Evolutionary conservation across 2,888 invertebrate genomes (phyloP).

Genomic region (Stegana nigrithorax): DNA sequence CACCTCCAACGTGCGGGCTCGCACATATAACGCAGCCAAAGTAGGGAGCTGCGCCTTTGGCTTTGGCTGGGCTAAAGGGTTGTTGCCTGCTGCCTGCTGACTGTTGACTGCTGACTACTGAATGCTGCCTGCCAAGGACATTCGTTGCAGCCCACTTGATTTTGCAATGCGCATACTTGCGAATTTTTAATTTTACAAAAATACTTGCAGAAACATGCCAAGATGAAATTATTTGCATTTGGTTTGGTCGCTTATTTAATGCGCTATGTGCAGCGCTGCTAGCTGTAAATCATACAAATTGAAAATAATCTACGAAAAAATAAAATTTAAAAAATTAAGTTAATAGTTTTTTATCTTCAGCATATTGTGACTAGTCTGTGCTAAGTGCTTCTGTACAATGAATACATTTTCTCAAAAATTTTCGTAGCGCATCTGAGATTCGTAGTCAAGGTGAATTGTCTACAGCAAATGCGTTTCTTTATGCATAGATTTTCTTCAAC

Average conservation of each 20-base stretch:
- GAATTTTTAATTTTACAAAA: slow-evolving; percentile 38
- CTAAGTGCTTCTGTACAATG: no score
- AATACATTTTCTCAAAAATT: no score
- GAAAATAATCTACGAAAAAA: no score
- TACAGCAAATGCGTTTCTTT: slow-evolving; percentile 43
- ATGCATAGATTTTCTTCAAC: slow-evolving; percentile 23
- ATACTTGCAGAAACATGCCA: slow-evolving; percentile 25
- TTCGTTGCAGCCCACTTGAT: slow-evolving; percentile 46
- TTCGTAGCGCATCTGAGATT: not conserved
- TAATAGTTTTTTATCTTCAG: no score
- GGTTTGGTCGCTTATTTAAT: not conserved
- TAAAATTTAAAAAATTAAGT: no score
- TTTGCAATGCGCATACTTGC: slow-evolving; percentile 5
- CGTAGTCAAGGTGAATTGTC: not conserved
- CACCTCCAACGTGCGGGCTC: no score
- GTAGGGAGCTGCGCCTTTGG: no score
- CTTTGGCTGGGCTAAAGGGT: no score
- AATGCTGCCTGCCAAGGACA: slow-evolving; percentile 38
- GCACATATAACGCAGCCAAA: no score
- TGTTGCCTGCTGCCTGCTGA: not conserved
- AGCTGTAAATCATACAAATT: no score
- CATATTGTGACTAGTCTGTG: no score
- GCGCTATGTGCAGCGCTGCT: not conserved
- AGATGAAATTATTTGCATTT: not conserved
- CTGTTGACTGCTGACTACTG: no score